Base-by-base conservation (phyloP, 2,888 invertebrate genomes). In the Heteromurus nitidus region DNA sequence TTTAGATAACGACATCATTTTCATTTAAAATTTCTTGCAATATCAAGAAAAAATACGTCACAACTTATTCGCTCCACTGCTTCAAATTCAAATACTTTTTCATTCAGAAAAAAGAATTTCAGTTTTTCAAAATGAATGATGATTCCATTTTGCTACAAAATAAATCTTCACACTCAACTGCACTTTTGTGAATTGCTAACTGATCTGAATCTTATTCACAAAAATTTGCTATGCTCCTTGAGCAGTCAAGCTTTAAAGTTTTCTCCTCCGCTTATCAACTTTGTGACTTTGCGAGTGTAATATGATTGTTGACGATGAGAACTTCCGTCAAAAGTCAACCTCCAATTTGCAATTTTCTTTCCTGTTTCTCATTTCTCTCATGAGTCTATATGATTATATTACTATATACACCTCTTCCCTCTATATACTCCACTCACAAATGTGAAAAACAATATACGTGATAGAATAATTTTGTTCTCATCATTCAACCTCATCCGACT, bases 391-490 rank as follows among this genome's bases (percentile, higher is more conserved):
- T 50, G 20, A 7, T n/a, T 50, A 16, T 5, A n/a, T n/a, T n/a
- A n/a, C n/a, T n/a, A n/a, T n/a, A n/a, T n/a, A n/a, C n/a, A n/a
- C n/a, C n/a, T n/a, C n/a, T n/a, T n/a, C n/a, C n/a, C n/a, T 36
- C 36, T 36, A 36, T 36, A 36, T 13, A 36, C n/a, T n/a, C n/a
- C n/a, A n/a, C n/a, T n/a, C n/a, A n/a, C n/a, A n/a, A n/a, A n/a
- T n/a, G n/a, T n/a, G n/a, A n/a, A n/a, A n/a, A n/a, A n/a, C n/a
- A n/a, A n/a, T n/a, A n/a, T n/a, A n/a, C n/a, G n/a, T n/a, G n/a
- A n/a, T n/a, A 24, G 3, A 53, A 69, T 55, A 22, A 26, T 58
- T 22, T 55, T 60, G 60, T 72, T 64, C 73, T 58, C 58, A 67
- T 53, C 50, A 31, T 58, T 68, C 60, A 55, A 24, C n/a, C 24